phyloP scores from a whole-genome alignment of 2,888 invertebrate genomes.

The Leptothorax acervorum region DNA sequence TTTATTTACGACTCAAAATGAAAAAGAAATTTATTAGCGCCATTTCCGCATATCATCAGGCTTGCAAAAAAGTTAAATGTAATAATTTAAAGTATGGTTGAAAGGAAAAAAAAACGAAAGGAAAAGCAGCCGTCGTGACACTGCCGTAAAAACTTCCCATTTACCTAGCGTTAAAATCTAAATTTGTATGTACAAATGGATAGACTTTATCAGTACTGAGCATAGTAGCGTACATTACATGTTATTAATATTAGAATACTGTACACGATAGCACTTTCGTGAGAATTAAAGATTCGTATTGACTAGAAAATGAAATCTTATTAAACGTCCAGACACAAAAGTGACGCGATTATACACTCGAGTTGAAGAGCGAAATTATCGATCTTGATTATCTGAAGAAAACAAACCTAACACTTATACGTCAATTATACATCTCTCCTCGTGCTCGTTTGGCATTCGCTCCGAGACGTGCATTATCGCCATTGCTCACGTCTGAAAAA shows the following conservation, averaged over 20 bases:
- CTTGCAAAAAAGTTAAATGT: neutral
- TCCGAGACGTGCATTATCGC: slow-evolving; percentile 12
- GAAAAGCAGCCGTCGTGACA: slow-evolving; percentile 12
- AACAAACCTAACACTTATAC: slow-evolving; percentile 25
- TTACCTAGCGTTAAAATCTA: slow-evolving; percentile 59
- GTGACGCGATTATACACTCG: slow-evolving; percentile 37
- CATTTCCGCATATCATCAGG: neutral
- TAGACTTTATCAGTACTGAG: slow-evolving; percentile 75
- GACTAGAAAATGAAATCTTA: slow-evolving; percentile 71
- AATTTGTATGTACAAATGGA: slow-evolving; percentile 78
- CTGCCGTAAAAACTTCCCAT: slow-evolving; percentile 59
- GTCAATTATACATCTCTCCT: slow-evolving; percentile 30
- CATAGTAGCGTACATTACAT: slow-evolving; percentile 71
- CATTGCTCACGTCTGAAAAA: slow-evolving; percentile 18
- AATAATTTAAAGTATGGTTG: neutral
- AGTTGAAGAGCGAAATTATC: slow-evolving; percentile 9
- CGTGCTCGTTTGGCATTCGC: slow-evolving; percentile 38
- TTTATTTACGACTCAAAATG: neutral
- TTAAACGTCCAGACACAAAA: slow-evolving; percentile 52
- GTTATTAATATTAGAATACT: slow-evolving; percentile 75
- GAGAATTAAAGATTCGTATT: slow-evolving; percentile 73
- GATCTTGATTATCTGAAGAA: slow-evolving; percentile 26
- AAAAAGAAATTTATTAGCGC: neutral
- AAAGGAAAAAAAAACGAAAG: neutral
- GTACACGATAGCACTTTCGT: slow-evolving; percentile 77